A percentile compares a stretch with the other conserved stretches of the same genome.
phyloP scores from a whole-genome alignment of 2,113 vertebrate genomes.

The Neogale vison region DNA sequence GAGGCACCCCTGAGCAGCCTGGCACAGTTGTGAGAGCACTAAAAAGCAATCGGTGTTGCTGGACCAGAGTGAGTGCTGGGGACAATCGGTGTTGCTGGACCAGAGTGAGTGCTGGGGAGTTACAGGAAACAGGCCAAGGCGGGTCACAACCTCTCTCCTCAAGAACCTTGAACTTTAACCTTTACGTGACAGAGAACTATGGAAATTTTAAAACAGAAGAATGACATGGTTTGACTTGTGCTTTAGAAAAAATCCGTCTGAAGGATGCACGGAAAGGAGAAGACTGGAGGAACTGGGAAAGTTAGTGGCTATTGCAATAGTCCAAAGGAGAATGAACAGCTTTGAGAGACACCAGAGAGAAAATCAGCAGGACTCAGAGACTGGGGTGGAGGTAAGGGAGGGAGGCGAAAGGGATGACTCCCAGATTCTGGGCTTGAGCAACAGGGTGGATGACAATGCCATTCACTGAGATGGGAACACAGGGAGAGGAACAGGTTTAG shows the following conservation, averaged over 20 bases:
- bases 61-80: not conserved
- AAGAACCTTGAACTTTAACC: not conserved
- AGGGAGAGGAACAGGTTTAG: conserved; percentile 63
- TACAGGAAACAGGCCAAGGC: not conserved
- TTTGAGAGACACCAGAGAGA: not conserved
- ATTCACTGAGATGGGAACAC: not conserved
- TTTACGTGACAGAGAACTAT: not conserved
- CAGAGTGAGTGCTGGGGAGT: not conserved
- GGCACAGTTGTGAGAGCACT: not conserved
- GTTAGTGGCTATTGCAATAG: not conserved
- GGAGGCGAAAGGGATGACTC: conserved; percentile 12
- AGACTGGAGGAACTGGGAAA: not conserved
- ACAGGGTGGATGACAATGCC: conserved; percentile 7
- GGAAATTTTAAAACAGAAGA: not conserved
- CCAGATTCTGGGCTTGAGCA: conserved; percentile 32
- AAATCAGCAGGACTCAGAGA: conserved; percentile 8
- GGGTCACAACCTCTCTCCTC: not conserved
- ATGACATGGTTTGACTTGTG: not conserved
- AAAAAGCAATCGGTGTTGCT: not conserved
- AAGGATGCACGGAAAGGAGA: not conserved
- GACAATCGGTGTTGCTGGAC: not conserved
- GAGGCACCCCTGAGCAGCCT: not conserved
- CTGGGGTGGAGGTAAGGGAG: not conserved
- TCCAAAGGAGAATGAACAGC: not conserved
- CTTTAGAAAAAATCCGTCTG: not conserved